Base-by-base conservation (phyloP, 2,113 vertebrate genomes). In the Megaptera novaeangliae region DNA sequence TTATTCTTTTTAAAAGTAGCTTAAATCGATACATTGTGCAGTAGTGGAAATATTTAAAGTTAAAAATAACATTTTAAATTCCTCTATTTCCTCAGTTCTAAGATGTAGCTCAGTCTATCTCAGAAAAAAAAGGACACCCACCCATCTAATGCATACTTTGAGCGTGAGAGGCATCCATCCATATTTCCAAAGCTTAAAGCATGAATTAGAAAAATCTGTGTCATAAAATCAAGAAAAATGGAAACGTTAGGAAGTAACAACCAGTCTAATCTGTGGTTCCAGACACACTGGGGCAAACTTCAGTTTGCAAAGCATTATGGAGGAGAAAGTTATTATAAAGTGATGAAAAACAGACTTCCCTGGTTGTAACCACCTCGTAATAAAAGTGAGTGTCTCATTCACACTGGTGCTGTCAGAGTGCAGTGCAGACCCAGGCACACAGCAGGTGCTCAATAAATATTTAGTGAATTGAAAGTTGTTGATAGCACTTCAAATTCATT, bases 371-470 rank as follows among this genome's bases (percentile, higher is more conserved):
- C 63, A 27, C 77, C 91, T 97, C 15, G 49, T 91, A 82, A 93
- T 78, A 85, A 89, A 93, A 64, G 29, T 39, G 18, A 8, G 10
- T 57, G 91, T 66, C 39, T n/a, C 41, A 52, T 39, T 77, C 66
- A 61, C 14, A 34, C 12, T 3, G 13, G 14, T 52, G 63, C 77
- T 85, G 63, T 78, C 68, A 75, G 49, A 63, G 27, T 20, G 23
- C 18, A 39, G 3, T 8, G n/a, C 2, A 34, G 71, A 29, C 46
- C 25, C 31, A 61, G 52, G 87, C 59, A 64, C 83, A 88, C 55
- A 95, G 86, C 94, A 95, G 95, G 63, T 96, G 89, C 78, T 97
- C 82, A 80, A 11, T 64, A 93, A 96, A 86, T 91, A 94, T n/a
- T 20, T 93, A 88, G 20, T 74, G 72, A 95, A 80, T 69, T 74